phyloP scores from a whole-genome alignment of 1,140 invertebrate species.

The Psilanteris sp. region DNA sequence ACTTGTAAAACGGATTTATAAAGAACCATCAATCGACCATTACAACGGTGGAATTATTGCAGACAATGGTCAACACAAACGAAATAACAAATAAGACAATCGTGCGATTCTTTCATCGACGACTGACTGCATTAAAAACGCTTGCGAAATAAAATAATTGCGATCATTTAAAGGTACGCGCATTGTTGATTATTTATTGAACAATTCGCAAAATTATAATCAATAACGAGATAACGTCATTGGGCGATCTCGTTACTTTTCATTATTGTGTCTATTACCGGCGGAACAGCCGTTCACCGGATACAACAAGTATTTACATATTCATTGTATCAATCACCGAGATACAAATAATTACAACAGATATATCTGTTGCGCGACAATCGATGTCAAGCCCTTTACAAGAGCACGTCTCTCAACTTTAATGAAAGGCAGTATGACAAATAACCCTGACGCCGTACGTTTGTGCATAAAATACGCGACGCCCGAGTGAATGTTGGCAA shows the following conservation, averaged over 20 bases:
- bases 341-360: constrained; percentile 45
- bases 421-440: constrained; percentile 42
- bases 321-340: constrained; percentile 43
- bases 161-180: too few species aligned
- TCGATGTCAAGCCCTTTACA: constrained; percentile 33
- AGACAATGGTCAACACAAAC: too few species aligned
- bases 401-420: constrained; percentile 35
- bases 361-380: constrained; percentile 29
- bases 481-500: constrained; percentile 34
- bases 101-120: too few species aligned
- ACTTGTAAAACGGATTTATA: too few species aligned
- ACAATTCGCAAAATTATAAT: constrained; percentile 17
- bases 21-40: too few species aligned
- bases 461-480: constrained; percentile 35
- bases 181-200: constrained; percentile 13
- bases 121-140: too few species aligned
- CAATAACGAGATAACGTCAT: constrained; percentile 16
- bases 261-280: constrained; percentile 13
- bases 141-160: too few species aligned
- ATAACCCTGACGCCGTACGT: constrained; percentile 13
- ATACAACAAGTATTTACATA: constrained; percentile 28
- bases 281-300: neutral
- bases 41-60: too few species aligned
- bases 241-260: constrained; percentile 20
- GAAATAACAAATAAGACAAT: too few species aligned